phyloP scores from a whole-genome alignment of 2,797 vertebrate species.

The Chiroxiphia lanceolata region DNA sequence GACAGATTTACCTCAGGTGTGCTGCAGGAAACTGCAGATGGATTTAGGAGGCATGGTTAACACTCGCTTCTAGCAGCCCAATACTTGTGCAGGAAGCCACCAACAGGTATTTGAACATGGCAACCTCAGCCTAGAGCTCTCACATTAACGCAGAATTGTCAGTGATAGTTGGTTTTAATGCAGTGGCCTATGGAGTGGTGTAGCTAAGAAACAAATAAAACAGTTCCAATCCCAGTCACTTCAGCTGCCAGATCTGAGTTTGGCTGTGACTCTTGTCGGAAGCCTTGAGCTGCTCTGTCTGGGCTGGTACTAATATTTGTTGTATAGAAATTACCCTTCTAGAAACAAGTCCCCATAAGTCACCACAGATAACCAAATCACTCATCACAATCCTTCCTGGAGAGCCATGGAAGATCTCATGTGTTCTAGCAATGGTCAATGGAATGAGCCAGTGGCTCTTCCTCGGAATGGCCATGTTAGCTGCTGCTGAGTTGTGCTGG shows the following conservation, averaged over 20 bases:
- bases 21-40: neutral
- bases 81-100: neutral
- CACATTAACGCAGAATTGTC: neutral
- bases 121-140: neutral
- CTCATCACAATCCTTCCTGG: neutral
- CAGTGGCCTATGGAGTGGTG: neutral
- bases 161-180: neutral
- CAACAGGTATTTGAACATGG: neutral
- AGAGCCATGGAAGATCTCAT: neutral
- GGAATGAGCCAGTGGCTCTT: neutral
- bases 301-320: neutral
- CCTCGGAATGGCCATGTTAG: neutral
- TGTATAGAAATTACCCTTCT: neutral
- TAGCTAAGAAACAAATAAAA: neutral
- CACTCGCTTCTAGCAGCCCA: neutral
- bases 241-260: neutral
- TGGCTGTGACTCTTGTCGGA: neutral
- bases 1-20: neutral
- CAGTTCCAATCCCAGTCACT: neutral
- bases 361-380: neutral
- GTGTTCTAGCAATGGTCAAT: neutral
- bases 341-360: rapidly evolving
- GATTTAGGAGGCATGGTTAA: neutral
- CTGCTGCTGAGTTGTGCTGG: neutral
- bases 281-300: neutral